Conservation (phyloP, 2,888 invertebrate genomes). For the Anthrax anthrax region DNA sequence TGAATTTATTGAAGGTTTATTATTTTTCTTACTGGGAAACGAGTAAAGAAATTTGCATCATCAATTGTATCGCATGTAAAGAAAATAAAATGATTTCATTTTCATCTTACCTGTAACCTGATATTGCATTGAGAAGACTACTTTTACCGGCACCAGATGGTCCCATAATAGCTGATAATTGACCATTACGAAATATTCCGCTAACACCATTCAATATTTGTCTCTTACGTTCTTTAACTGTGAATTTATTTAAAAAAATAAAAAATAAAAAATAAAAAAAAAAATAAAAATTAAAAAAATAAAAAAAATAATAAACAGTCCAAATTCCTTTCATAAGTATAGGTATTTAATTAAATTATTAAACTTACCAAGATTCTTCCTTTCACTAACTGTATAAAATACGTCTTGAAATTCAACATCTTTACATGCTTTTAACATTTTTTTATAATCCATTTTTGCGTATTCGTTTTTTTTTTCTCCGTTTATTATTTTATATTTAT, state of each 20-base stretch:
- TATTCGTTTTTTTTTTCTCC: no score
- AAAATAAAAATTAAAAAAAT: no score
- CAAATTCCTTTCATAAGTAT: no score
- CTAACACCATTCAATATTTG: conserved; percentile 45
- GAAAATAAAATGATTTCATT: no score
- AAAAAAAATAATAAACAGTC: no score
- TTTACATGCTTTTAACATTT: conserved; percentile 20
- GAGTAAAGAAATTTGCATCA: no score
- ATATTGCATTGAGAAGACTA: conserved; percentile 60
- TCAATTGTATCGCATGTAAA: no score
- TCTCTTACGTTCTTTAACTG: conserved; percentile 38
- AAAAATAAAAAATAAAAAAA: conserved; percentile 7
- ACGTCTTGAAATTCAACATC: conserved; percentile 35
- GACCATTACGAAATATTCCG: conserved; percentile 47
- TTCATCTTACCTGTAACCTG: conserved; percentile 54
- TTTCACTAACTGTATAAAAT: conserved; percentile 26
- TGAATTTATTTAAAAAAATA: no score
- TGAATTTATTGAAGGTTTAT: no score
- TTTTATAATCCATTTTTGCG: conserved; percentile 15
- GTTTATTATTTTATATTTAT: no score
- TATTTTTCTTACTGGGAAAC: no score
- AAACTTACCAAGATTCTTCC: conserved; percentile 26
- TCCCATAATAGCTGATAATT: conserved; percentile 53
- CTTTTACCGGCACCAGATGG: conserved; percentile 63
- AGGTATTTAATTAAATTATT: no score